phyloP scores from a whole-genome alignment of 2,113 vertebrate species.

The Zosterops lateralis region DNA sequence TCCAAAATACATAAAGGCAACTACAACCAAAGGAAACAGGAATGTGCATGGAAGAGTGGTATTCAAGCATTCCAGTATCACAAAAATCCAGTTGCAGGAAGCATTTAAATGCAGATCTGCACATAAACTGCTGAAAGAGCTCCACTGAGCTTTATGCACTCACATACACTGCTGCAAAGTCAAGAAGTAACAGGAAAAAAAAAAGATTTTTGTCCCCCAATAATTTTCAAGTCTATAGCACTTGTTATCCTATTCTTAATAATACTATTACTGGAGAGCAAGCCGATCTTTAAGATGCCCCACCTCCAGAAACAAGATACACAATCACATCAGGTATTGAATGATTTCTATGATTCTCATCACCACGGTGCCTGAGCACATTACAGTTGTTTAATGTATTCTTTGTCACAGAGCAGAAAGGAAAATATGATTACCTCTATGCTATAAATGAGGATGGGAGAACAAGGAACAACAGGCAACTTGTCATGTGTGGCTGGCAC shows the following conservation, averaged over 20 bases:
- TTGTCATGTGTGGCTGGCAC: background rate
- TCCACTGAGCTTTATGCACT: background rate
- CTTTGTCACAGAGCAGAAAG: slow-evolving; percentile 37
- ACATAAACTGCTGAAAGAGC: background rate
- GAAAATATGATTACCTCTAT: slow-evolving; percentile 36
- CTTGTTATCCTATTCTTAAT: slow-evolving; percentile 2
- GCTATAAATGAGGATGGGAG: background rate
- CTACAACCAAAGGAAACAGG: background rate
- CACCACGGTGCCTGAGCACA: slow-evolving; percentile 10
- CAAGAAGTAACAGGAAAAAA: background rate
- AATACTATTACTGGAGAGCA: background rate
- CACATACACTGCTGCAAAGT: background rate
- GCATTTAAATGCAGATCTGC: slow-evolving; percentile 7
- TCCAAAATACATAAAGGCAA: background rate
- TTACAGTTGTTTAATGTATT: slow-evolving; percentile 43
- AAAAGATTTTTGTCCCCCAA: background rate
- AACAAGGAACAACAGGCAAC: slow-evolving; percentile 19
- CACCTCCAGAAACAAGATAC: slow-evolving; percentile 38
- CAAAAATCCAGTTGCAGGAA: slow-evolving; percentile 19
- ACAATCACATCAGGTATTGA: slow-evolving; percentile 22
- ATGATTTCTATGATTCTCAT: slow-evolving; percentile 38
- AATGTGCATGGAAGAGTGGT: background rate
- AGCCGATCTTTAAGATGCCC: slow-evolving; percentile 17
- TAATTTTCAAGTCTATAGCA: slow-evolving; percentile 14
- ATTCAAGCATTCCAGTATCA: background rate